These are phyloP conservation scores for Uloborus diversus DNA, from an alignment of 1,140 invertebrate species.

Conservation along the genomic window DNA sequence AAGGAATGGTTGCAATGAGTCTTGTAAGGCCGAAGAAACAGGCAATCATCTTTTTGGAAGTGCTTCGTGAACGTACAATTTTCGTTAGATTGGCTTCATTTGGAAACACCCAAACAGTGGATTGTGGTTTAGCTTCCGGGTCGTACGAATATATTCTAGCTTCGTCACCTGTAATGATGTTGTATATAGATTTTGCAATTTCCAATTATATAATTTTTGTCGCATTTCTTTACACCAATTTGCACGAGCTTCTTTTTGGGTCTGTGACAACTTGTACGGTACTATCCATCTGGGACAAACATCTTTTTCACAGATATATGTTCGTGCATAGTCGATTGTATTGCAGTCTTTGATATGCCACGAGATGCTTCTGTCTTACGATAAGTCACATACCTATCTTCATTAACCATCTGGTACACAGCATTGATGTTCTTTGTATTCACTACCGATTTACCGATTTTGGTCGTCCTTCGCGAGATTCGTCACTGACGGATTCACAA, in stretches of 20 bases:
- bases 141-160: slow-evolving; percentile 46
- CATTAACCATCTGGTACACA: slow-evolving; percentile 58
- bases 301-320: slow-evolving; percentile 59
- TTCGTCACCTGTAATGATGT: slow-evolving; percentile 47
- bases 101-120: slow-evolving; percentile 61
- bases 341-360: slow-evolving; percentile 58
- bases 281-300: slow-evolving; percentile 53
- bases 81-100: slow-evolving; percentile 63
- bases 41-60: slow-evolving; percentile 60
- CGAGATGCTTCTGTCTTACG: slow-evolving; percentile 12
- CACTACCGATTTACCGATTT: slow-evolving; percentile 59
- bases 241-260: not conserved
- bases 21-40: slow-evolving; percentile 10
- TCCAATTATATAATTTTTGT: slow-evolving; percentile 24
- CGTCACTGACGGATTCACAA: slow-evolving; percentile 34
- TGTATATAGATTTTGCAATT: slow-evolving; percentile 49
- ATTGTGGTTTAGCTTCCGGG: slow-evolving; percentile 54
- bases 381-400: slow-evolving; percentile 60
- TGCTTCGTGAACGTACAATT: slow-evolving; percentile 60
- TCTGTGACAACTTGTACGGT: not conserved
- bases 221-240: not conserved
- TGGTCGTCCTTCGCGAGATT: slow-evolving; percentile 57
- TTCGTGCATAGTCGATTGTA: slow-evolving; percentile 60
- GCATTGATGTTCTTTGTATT: slow-evolving; percentile 55
- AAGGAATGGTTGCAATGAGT: slow-evolving; percentile 56